Conservation (phyloP, 2,797 vertebrate genomes). For the Trachops cirrhosus region DNA sequence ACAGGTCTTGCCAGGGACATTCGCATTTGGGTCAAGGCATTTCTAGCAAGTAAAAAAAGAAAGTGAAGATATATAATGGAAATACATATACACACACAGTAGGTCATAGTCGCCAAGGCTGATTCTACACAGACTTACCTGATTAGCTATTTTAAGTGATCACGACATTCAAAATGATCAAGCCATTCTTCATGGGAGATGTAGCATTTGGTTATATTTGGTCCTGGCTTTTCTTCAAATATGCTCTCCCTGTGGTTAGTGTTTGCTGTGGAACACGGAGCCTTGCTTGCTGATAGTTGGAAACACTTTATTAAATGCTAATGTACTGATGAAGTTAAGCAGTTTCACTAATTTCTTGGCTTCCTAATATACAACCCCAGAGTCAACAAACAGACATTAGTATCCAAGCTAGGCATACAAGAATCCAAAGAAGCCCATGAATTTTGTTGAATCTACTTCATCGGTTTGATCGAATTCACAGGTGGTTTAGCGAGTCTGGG, state of each 20-base stretch:
- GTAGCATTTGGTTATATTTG: not conserved
- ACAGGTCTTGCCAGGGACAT: slow-evolving; percentile 29
- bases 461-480: not conserved
- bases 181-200: not conserved
- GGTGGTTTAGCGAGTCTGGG: not conserved
- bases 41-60: not conserved
- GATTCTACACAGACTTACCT: not conserved
- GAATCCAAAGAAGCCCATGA: not conserved
- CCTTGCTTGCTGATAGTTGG: not conserved
- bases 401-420: not conserved
- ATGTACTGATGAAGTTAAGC: not conserved
- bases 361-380: not conserved
- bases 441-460: not conserved
- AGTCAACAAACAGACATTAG: not conserved
- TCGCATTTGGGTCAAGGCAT: not conserved
- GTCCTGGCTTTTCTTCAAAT: not conserved
- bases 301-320: not conserved
- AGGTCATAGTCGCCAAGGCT: not conserved
- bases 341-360: not conserved
- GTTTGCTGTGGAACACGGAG: not conserved
- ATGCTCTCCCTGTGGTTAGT: not conserved
- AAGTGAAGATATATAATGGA: not conserved
- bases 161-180: not conserved
- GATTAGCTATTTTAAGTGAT: not conserved
- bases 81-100: not conserved